A percentile compares a stretch with the other conserved stretches of the same genome.
Conservation (phyloP, 2,797 vertebrate genomes). For the Platalea minor region DNA sequence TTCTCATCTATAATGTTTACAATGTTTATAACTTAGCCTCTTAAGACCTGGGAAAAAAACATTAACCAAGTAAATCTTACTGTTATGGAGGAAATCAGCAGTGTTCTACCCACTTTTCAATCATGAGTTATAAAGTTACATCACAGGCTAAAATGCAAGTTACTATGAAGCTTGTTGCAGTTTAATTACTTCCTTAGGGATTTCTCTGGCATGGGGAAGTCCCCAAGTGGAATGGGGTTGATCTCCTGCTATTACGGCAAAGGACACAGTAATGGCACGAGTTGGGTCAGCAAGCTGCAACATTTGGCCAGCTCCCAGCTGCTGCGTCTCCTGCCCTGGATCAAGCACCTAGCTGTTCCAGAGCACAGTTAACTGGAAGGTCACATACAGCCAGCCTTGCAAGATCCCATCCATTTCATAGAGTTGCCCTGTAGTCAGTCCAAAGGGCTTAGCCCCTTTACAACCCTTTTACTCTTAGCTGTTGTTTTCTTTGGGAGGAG, state of each 20-base stretch:
- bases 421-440: background rate
- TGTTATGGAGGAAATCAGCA: background rate
- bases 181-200: slow-evolving; percentile 43
- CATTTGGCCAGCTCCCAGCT: background rate
- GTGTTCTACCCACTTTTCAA: background rate
- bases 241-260: background rate
- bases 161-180: background rate
- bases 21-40: background rate
- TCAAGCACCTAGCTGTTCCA: background rate
- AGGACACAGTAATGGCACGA: background rate
- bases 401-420: background rate
- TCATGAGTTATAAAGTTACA: background rate
- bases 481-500: background rate
- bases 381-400: background rate
- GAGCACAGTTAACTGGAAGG: background rate
- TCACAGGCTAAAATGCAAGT: background rate
- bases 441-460: background rate
- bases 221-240: background rate
- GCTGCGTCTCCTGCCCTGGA: background rate
- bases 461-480: background rate
- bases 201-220: background rate
- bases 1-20: background rate
- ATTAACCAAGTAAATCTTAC: background rate
- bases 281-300: background rate
- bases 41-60: background rate